A percentile compares a stretch with the other conserved stretches of the same genome.
These are phyloP conservation scores for Alentia gelatinosa DNA, from an alignment of 2,888 invertebrate species.

Conservation along the genomic window DNA sequence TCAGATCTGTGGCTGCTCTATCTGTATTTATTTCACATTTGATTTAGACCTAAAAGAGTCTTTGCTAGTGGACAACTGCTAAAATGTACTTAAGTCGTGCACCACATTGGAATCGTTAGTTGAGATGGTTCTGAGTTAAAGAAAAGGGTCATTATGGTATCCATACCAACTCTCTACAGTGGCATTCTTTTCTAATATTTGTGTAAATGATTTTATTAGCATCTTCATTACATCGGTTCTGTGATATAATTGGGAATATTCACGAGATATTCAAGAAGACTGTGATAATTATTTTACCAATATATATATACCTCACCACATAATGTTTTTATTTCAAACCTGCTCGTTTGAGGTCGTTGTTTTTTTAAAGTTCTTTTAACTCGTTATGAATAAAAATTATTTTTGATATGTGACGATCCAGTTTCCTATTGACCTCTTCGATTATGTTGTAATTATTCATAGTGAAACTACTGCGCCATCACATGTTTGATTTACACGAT, in stretches of 20 bases:
- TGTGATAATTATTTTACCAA: background rate
- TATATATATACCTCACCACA: background rate
- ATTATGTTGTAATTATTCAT: background rate
- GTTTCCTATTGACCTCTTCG: no score
- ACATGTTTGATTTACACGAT: background rate
- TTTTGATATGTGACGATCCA: background rate
- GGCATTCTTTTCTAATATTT: background rate
- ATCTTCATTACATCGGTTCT: background rate
- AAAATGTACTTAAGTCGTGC: no score
- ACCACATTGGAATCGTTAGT: no score
- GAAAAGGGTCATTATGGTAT: background rate
- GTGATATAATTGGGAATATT: background rate
- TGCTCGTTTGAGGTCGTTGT: background rate
- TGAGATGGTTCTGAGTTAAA: no score
- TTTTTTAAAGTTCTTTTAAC: background rate
- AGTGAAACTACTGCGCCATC: background rate
- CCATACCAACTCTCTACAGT: background rate
- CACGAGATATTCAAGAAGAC: background rate
- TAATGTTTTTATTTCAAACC: background rate
- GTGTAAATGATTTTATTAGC: background rate
- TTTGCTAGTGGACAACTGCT: no score
- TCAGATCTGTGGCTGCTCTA: no score
- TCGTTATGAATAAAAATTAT: background rate
- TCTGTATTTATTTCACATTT: no score
- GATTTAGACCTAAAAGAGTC: no score